Evolutionary conservation across 1,140 invertebrate genomes (phyloP).

Genomic region (Temnothorax longispinosus): DNA sequence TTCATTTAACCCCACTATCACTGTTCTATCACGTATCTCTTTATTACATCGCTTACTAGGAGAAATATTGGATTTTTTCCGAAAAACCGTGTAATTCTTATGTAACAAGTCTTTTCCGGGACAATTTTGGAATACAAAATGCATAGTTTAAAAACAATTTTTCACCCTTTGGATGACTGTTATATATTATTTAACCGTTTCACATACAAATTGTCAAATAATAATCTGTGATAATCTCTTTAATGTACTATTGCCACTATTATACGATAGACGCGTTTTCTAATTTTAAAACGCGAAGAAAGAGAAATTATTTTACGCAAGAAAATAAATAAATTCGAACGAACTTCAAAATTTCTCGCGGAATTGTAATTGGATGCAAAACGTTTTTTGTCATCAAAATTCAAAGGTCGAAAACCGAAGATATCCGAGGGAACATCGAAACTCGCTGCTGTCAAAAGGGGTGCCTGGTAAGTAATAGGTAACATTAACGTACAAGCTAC

Average conservation of each 20-base stretch:
- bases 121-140: background rate
- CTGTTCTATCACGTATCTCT: background rate
- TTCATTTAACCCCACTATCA: constrained; percentile 60
- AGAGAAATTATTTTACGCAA: background rate
- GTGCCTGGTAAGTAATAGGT: constrained; percentile 76
- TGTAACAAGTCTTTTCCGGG: background rate
- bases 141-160: background rate
- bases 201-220: background rate
- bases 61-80: background rate
- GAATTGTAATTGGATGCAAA: background rate
- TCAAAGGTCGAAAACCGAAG: constrained; percentile 10
- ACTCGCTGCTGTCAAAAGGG: constrained; percentile 53
- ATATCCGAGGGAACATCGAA: constrained; percentile 41
- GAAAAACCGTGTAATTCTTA: background rate
- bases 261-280: background rate
- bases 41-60: constrained; percentile 17
- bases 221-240: constrained; percentile 1
- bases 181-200: background rate
- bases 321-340: background rate
- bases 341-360: background rate
- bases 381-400: constrained; percentile 28
- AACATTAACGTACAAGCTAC: constrained; percentile 77
- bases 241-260: background rate
- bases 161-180: background rate
- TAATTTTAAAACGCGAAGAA: background rate